These are phyloP conservation scores for Pseudomugil gertrudae DNA, from an alignment of 2,797 vertebrate species.

Conservation along the genomic window DNA sequence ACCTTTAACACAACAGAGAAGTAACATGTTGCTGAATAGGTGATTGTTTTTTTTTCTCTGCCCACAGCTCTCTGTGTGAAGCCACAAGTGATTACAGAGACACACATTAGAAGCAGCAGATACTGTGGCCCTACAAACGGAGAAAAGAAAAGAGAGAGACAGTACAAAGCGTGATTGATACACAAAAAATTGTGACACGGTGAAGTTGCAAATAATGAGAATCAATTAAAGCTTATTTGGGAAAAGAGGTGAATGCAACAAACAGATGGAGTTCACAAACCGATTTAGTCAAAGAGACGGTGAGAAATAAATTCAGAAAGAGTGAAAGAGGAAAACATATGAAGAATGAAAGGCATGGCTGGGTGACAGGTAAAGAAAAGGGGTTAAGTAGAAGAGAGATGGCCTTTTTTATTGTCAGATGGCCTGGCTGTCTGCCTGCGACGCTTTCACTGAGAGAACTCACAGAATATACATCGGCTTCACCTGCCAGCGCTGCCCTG, in stretches of 20 bases:
- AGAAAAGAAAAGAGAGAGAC: neutral
- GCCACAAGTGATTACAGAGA: slow-evolving; percentile 50
- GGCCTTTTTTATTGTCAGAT: slow-evolving; percentile 51
- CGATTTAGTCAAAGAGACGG: slow-evolving; percentile 18
- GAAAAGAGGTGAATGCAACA: slow-evolving; percentile 27
- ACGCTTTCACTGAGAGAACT: slow-evolving; percentile 65
- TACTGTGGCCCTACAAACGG: slow-evolving; percentile 10
- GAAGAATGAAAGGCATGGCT: slow-evolving; percentile 19
- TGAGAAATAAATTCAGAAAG: slow-evolving; percentile 22
- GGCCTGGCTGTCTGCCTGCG: slow-evolving; percentile 56
- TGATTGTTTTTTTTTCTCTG: slow-evolving; percentile 46
- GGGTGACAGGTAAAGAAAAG: slow-evolving; percentile 16
- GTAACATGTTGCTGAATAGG: slow-evolving; percentile 32
- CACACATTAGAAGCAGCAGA: slow-evolving; percentile 34
- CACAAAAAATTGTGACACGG: slow-evolving; percentile 7
- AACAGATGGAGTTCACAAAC: slow-evolving; percentile 4
- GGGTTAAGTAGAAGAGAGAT: slow-evolving; percentile 48
- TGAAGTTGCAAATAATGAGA: slow-evolving; percentile 32
- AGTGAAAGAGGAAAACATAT: slow-evolving; percentile 18
- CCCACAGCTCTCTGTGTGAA: slow-evolving; percentile 32
- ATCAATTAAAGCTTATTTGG: slow-evolving; percentile 42
- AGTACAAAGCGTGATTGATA: neutral
- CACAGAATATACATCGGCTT: slow-evolving; percentile 66
- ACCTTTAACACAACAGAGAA: slow-evolving; percentile 57
- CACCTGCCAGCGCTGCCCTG: slow-evolving; percentile 69